phyloP scores from a whole-genome alignment of 2,888 invertebrate genomes.

The Anticlea derivata region DNA sequence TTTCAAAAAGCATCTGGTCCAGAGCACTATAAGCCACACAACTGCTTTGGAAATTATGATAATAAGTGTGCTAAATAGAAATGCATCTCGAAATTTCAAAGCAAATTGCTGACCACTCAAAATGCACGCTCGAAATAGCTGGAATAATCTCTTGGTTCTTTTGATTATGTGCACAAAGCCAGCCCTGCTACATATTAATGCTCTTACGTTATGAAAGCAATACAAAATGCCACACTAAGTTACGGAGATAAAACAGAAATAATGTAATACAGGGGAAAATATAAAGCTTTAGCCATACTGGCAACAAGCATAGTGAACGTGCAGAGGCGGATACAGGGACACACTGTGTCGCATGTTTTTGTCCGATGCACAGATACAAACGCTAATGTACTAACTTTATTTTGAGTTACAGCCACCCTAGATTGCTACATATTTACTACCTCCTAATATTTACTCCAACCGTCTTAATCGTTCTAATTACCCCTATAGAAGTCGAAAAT shows the following conservation, averaged over 20 bases:
- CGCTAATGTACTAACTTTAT: no score
- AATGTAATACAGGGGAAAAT: constrained; percentile 17
- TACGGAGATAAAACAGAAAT: constrained; percentile 21
- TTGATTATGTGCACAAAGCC: constrained; percentile 19
- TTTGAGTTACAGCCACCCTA: no score
- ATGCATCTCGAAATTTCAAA: constrained; percentile 13
- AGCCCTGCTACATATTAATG: constrained; percentile 22
- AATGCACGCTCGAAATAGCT: constrained; percentile 10
- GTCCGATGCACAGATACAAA: no score
- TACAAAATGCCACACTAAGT: constrained; percentile 23
- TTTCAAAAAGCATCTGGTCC: not conserved
- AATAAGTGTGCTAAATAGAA: constrained; percentile 3
- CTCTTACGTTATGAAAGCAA: constrained; percentile 22
- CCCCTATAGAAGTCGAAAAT: no score
- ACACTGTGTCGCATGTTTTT: no score
- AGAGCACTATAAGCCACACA: not conserved
- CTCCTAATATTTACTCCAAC: no score
- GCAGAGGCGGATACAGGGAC: not conserved
- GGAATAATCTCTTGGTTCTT: constrained; percentile 12
- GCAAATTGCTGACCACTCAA: constrained; percentile 20
- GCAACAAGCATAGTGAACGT: not conserved
- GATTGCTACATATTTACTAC: no score
- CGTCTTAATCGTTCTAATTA: no score
- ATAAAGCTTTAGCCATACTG: constrained; percentile 23
- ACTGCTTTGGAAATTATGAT: constrained; percentile 10